Percentiles rank a stretch among this genome's conserved stretches.
Evolutionary conservation across 2,797 vertebrate species (phyloP).

Genomic region (Pteronotus mesoamericanus): DNA sequence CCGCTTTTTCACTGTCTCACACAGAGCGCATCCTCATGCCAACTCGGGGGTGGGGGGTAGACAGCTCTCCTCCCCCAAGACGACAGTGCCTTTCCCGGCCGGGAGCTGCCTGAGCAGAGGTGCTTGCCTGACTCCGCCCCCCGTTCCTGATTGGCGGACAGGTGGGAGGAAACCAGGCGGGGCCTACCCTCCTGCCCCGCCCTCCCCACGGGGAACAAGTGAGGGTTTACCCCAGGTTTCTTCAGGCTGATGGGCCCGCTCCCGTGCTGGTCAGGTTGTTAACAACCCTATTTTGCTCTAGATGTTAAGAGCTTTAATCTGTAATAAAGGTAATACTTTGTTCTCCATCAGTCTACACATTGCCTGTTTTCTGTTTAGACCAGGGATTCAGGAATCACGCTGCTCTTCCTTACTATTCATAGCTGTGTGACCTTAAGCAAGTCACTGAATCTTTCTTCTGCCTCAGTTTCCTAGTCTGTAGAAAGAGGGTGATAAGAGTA

Average conservation of each 20-base stretch:
- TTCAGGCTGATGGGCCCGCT: background rate
- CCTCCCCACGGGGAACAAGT: accelerated
- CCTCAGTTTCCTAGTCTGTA: background rate
- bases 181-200: background rate
- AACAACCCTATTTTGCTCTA: background rate
- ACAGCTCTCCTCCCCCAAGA: accelerated
- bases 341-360: background rate
- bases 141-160: background rate
- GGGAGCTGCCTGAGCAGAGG: background rate
- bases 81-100: accelerated
- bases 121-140: background rate
- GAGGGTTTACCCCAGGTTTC: accelerated
- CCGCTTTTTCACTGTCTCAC: background rate
- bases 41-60: accelerated
- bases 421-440: background rate
- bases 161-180: accelerated
- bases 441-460: background rate
- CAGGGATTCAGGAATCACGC: background rate
- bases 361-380: background rate
- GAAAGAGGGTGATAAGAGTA: background rate
- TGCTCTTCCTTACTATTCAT: background rate
- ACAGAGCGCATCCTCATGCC: accelerated
- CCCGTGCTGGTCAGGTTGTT: accelerated
- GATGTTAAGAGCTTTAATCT: background rate
- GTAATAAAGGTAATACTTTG: background rate